Percentiles rank a stretch among this genome's conserved stretches.
Evolutionary conservation across 1,140 invertebrate genomes (phyloP).

Genomic region (Diploscapter pachys): DNA sequence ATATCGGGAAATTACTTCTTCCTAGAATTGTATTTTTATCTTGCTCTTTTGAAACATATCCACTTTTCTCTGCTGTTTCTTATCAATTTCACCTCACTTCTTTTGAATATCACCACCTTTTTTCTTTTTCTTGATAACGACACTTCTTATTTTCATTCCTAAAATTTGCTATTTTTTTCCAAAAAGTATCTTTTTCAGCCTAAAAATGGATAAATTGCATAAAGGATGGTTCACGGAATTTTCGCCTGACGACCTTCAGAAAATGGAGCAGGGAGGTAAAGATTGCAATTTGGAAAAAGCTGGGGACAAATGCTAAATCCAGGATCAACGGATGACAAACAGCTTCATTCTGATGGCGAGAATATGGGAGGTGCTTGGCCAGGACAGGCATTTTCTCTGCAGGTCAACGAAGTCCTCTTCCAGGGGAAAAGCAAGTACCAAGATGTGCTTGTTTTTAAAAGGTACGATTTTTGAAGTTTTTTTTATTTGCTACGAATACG

Average conservation of each 20-base stretch:
- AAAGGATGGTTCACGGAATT: slow-evolving; percentile 84
- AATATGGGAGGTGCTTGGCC: slow-evolving; percentile 80
- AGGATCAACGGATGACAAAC: slow-evolving; percentile 32
- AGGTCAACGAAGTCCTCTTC: slow-evolving; percentile 80
- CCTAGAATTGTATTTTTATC: no score
- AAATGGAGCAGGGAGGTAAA: slow-evolving; percentile 37
- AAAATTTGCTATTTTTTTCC: background rate
- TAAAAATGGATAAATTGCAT: slow-evolving; percentile 68
- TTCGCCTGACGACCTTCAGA: slow-evolving; percentile 49
- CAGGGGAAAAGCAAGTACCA: slow-evolving; percentile 81
- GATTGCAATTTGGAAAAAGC: slow-evolving; percentile 15
- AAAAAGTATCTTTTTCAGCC: slow-evolving; percentile 1
- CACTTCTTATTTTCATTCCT: background rate
- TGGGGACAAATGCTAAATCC: background rate
- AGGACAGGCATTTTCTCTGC: slow-evolving; percentile 80
- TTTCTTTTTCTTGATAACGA: no score
- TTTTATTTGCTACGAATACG: no score
- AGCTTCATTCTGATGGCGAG: slow-evolving; percentile 61
- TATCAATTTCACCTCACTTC: no score
- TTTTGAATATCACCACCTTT: no score
- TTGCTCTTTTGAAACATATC: no score
- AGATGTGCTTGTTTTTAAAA: slow-evolving; percentile 82
- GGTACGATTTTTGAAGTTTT: slow-evolving; percentile 66
- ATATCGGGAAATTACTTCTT: no score
- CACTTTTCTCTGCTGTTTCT: no score